phyloP scores from a whole-genome alignment of 2,797 vertebrate species.

The Channallabes apus region DNA sequence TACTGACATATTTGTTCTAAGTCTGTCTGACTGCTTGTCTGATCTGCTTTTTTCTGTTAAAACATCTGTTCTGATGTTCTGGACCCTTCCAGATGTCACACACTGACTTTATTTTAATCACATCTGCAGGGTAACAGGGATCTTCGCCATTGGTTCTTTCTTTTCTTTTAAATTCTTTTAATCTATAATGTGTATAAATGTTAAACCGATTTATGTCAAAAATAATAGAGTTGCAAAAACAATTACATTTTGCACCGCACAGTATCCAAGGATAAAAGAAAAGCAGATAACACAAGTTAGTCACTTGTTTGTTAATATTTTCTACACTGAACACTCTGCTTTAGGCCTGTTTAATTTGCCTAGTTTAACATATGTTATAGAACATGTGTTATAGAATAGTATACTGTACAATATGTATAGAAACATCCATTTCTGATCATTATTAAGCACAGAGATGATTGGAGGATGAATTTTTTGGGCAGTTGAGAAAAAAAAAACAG shows the following conservation, averaged over 20 bases:
- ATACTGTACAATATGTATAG: background rate
- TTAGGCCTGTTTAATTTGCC: background rate
- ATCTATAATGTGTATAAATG: background rate
- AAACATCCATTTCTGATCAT: background rate
- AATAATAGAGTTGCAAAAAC: background rate
- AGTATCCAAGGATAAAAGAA: background rate
- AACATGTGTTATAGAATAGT: background rate
- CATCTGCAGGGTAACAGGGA: background rate
- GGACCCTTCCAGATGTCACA: background rate
- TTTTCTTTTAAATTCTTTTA: background rate
- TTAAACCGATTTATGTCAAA: background rate
- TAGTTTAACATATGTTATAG: background rate
- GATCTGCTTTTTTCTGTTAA: background rate
- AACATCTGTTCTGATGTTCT: background rate
- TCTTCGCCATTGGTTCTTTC: background rate
- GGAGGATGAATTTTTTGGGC: conserved; percentile 9
- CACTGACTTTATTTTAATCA: background rate
- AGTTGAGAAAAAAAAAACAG: background rate
- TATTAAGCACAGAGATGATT: background rate
- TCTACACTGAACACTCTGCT: background rate
- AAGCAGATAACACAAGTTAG: background rate
- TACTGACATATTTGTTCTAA: background rate
- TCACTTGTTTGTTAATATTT: background rate
- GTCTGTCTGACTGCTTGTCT: background rate
- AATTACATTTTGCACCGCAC: background rate